phyloP scores from a whole-genome alignment of 92 coral and sea anemone species.

The Phymanthus crucifer region DNA sequence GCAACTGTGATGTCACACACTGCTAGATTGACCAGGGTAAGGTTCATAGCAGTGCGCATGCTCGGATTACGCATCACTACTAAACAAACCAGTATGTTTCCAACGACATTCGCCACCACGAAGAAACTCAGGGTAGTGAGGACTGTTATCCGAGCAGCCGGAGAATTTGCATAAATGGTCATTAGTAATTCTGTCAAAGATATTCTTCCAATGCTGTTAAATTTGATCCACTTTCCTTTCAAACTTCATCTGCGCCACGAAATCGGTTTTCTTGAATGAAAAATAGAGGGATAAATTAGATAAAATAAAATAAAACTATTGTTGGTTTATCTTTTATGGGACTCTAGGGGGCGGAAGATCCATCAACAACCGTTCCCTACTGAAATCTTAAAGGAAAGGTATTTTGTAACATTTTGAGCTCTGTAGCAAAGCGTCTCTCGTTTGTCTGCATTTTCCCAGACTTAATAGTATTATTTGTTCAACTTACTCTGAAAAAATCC shows the following conservation, averaged over 20 bases:
- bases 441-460: neutral
- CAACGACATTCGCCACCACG: conserved; percentile 35
- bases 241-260: neutral
- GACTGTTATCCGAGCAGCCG: conserved; percentile 43
- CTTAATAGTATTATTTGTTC: neutral
- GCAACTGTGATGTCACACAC: conserved; percentile 33
- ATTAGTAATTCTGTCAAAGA: conserved; percentile 5
- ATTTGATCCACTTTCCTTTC: neutral
- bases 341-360: neutral
- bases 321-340: neutral
- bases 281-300: neutral
- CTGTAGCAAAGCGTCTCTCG: too few species aligned
- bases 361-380: too few species aligned
- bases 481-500: neutral
- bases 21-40: conserved; percentile 46
- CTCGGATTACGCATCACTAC: conserved; percentile 22
- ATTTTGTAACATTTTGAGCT: too few species aligned
- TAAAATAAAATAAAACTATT: neutral
- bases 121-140: conserved; percentile 32
- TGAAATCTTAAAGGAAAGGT: too few species aligned
- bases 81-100: conserved; percentile 44
- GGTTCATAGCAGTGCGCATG: conserved; percentile 50
- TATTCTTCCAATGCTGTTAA: neutral
- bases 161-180: conserved; percentile 42
- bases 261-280: neutral